Percentiles rank a stretch among this genome's conserved stretches.
Conservation (phyloP, 2,888 invertebrate genomes). For the Lepidonotus clava region DNA sequence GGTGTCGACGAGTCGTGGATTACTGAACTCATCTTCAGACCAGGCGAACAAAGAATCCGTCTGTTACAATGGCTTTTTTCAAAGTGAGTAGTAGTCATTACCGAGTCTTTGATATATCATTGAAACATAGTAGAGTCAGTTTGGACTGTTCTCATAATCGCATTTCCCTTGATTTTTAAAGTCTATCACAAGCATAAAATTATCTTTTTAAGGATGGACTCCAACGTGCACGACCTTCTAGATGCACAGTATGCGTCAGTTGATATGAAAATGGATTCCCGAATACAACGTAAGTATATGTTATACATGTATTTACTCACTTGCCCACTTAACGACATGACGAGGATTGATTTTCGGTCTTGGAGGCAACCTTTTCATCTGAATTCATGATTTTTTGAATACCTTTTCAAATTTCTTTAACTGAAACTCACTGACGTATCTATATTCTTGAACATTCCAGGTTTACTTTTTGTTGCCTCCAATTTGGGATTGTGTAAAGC, state of each 20-base stretch:
- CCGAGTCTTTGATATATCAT: not conserved
- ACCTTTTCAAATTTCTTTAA: too few species aligned
- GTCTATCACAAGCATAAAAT: too few species aligned
- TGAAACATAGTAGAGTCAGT: not conserved
- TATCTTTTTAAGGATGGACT: slow-evolving; percentile 69
- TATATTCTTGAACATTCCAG: too few species aligned
- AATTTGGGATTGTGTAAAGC: slow-evolving; percentile 74
- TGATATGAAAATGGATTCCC: slow-evolving; percentile 73
- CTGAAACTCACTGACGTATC: too few species aligned
- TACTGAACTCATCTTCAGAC: slow-evolving; percentile 73
- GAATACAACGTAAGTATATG: slow-evolving; percentile 71
- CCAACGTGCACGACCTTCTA: slow-evolving; percentile 70
- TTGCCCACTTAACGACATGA: too few species aligned
- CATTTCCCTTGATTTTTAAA: not conserved
- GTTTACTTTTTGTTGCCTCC: slow-evolving; percentile 73
- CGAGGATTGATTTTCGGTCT: too few species aligned
- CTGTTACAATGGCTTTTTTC: slow-evolving; percentile 77
- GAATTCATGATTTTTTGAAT: not conserved
- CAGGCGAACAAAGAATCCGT: slow-evolving; percentile 75
- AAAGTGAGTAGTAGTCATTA: slow-evolving; percentile 66
- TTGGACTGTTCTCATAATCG: not conserved
- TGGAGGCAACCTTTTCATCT: not conserved
- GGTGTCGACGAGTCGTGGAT: slow-evolving; percentile 76
- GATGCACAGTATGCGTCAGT: slow-evolving; percentile 70
- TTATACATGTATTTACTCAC: not conserved